Base-by-base conservation (phyloP, 2,888 invertebrate genomes). In the Habrosyne pyritoides region DNA sequence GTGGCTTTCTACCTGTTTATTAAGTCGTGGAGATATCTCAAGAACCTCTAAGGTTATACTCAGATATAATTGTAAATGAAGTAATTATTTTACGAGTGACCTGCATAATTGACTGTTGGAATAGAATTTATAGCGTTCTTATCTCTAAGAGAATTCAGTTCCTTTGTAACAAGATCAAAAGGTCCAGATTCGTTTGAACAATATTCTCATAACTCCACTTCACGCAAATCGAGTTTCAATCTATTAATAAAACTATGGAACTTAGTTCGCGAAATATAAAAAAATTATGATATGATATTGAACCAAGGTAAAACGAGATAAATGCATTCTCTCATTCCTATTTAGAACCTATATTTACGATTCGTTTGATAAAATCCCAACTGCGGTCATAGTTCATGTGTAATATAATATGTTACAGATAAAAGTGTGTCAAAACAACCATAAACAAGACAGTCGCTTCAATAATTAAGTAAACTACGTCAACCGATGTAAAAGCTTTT, bases 1-100 rank as follows among this genome's bases (percentile, higher is more conserved):
- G 68, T 71, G 69, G 66, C 66, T 71, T 67, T 68, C 64, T 69
- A 64, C 58, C 69, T 77, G 72, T 74, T 73, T 75, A 77, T 78
- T 77, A 73, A 64, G 21, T 30, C 42, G 14, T 47, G 26, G 28
- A 53, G 53, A 53, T 53, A 33, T 53, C 30, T 53, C 47, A 28
- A 53, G 24, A 53, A 47, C 30, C 47, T 47, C 28, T 12, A 21
- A 52, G 30, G 14, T n/a, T 12, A 1, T 47, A 53, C 47, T 22
- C 53, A 53, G 30, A 18, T 53, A 47, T 24, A 12, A 18, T n/a
- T 10, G 12, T n/a, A 28, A 24, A 2, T 28, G 21, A 53, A 53
- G 18, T 47, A 33, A 33, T 33, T 10, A 3, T n/a, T n/a, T 36
- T 14, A 10, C 36, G 36, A n/a, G n/a, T 36, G 4, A 36, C 36